Percentiles rank a stretch among this genome's conserved stretches.
phyloP scores from a whole-genome alignment of 2,113 vertebrate genomes.

The Ctenodactylus gundi region DNA sequence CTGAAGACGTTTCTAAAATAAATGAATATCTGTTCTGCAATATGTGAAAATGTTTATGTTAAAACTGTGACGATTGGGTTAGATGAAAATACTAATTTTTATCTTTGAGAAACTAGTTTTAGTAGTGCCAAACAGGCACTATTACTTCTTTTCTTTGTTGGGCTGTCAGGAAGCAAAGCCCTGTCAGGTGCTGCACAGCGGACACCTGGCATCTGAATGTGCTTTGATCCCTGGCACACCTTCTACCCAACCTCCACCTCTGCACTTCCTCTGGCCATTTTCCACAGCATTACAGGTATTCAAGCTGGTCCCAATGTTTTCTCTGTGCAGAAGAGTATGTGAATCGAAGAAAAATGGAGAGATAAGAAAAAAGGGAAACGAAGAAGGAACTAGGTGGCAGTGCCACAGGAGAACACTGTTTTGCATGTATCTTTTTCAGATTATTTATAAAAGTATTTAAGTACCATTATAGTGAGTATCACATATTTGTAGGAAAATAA shows the following conservation, averaged over 20 bases:
- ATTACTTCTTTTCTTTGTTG: background rate
- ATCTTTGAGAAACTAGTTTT: background rate
- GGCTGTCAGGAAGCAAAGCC: background rate
- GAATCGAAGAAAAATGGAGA: background rate
- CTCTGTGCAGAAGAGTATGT: background rate
- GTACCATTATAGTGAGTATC: background rate
- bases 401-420: background rate
- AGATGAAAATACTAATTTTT: background rate
- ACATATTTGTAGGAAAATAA: background rate
- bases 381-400: background rate
- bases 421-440: conserved; percentile 17
- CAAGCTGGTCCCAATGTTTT: background rate
- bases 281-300: background rate
- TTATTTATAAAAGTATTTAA: background rate
- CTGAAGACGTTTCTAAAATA: conserved; percentile 5
- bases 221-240: background rate
- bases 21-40: conserved; percentile 2
- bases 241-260: background rate
- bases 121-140: background rate
- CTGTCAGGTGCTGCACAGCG: background rate
- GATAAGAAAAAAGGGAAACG: background rate
- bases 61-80: background rate
- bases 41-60: background rate
- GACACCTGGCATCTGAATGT: background rate
- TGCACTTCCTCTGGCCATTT: background rate